phyloP scores from a whole-genome alignment of 1,140 invertebrate genomes.

The Colletes latitarsis region DNA sequence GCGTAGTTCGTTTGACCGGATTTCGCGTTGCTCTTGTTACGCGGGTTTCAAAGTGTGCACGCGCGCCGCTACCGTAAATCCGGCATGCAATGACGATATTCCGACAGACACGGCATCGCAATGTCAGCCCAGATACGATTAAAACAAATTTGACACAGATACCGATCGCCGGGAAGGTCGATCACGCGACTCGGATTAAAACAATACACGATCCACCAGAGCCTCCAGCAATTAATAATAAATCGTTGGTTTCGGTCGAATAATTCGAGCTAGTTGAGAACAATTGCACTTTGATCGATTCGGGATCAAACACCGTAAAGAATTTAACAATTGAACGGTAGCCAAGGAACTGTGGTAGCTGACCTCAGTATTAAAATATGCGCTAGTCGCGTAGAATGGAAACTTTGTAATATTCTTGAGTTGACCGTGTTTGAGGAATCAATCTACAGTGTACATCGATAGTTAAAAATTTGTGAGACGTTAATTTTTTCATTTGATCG shows the following conservation, averaged over 20 bases:
- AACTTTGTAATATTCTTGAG: too few species aligned
- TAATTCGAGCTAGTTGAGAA: background rate
- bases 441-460: too few species aligned
- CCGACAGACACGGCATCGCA: slow-evolving; percentile 44
- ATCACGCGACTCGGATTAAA: slow-evolving; percentile 19
- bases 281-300: slow-evolving; percentile 13
- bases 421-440: too few species aligned
- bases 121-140: slow-evolving; percentile 57
- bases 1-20: slow-evolving; percentile 22
- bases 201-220: background rate
- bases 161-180: background rate
- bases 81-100: slow-evolving; percentile 36
- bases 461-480: too few species aligned
- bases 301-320: background rate
- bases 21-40: slow-evolving; percentile 27
- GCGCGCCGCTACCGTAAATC: slow-evolving; percentile 30
- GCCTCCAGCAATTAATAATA: slow-evolving; percentile 41
- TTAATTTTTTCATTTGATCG: too few species aligned
- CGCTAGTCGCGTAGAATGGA: too few species aligned
- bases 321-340: background rate
- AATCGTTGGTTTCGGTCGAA: slow-evolving; percentile 1
- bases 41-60: slow-evolving; percentile 21
- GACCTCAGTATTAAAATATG: too few species aligned
- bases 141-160: slow-evolving; percentile 42
- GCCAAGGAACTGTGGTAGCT: background rate